A percentile compares a stretch with the other conserved stretches of the same genome.
phyloP scores from a whole-genome alignment of 2,888 invertebrate genomes.

The Schizotus pectinicornis region DNA sequence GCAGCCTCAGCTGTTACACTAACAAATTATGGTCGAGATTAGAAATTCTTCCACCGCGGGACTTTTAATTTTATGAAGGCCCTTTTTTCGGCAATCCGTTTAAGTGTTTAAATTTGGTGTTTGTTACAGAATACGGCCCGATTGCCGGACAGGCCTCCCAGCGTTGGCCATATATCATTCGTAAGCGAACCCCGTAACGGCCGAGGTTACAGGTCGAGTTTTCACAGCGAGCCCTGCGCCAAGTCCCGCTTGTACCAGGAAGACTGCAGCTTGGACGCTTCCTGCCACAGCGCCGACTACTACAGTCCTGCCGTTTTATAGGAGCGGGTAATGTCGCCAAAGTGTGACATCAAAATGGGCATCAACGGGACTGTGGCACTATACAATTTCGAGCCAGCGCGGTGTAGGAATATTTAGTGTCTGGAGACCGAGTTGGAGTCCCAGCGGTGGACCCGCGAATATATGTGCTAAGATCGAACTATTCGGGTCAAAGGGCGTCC shows the following conservation, averaged over 20 bases:
- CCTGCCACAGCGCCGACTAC: slow-evolving; percentile 23
- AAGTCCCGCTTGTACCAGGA: slow-evolving; percentile 28
- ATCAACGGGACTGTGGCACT: slow-evolving; percentile 36
- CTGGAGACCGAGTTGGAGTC: slow-evolving; percentile 7
- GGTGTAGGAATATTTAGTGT: slow-evolving; percentile 39
- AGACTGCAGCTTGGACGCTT: slow-evolving; percentile 21
- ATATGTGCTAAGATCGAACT: slow-evolving; percentile 25
- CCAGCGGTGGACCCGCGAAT: slow-evolving; percentile 25
- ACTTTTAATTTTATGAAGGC: too few species aligned
- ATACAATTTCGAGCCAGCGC: slow-evolving; percentile 30
- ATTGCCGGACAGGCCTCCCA: slow-evolving; percentile 35
- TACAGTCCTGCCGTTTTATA: slow-evolving; percentile 32
- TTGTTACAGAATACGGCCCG: slow-evolving; percentile 15
- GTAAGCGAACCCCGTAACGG: slow-evolving; percentile 36
- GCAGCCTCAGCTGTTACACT: too few species aligned
- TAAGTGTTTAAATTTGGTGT: background rate
- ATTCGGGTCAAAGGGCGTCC: background rate
- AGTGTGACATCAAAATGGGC: slow-evolving; percentile 38
- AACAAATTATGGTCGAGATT: too few species aligned
- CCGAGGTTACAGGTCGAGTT: slow-evolving; percentile 39
- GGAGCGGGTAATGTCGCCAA: slow-evolving; percentile 37
- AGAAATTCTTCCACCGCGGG: too few species aligned
- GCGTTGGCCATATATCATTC: slow-evolving; percentile 42
- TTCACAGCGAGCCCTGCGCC: slow-evolving; percentile 49
- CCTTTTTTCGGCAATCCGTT: background rate